Percentiles rank a stretch among this genome's conserved stretches.
Evolutionary conservation across 2,113 vertebrate genomes (phyloP).

Genomic region (Bubo blakistoni): DNA sequence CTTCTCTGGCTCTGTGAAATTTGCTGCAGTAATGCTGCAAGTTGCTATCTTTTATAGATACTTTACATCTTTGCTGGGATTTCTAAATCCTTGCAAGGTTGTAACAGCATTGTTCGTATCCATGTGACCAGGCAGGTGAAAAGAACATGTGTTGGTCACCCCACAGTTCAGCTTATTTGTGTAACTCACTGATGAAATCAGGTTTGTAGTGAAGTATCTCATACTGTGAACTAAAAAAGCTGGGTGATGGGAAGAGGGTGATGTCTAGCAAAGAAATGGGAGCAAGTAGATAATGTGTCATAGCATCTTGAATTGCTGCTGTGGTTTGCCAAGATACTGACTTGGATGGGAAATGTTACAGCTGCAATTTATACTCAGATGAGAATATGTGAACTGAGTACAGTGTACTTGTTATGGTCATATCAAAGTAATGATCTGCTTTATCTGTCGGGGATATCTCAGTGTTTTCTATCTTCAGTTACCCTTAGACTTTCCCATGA

Average conservation of each 20-base stretch:
- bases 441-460: background rate
- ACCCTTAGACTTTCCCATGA: background rate
- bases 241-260: background rate
- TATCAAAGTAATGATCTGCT: background rate
- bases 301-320: background rate
- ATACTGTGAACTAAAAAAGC: background rate
- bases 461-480: background rate
- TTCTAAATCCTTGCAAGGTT: background rate
- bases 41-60: background rate
- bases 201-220: background rate
- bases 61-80: background rate
- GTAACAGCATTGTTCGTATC: background rate
- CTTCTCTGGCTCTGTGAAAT: background rate
- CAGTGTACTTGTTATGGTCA: background rate
- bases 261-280: background rate
- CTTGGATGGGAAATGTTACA: background rate
- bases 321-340: background rate
- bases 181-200: background rate
- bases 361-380: background rate
- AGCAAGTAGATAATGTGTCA: background rate
- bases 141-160: background rate
- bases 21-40: background rate
- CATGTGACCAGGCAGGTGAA: background rate
- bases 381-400: background rate
- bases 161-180: background rate